A percentile compares a stretch with the other conserved stretches of the same genome.
phyloP scores from a whole-genome alignment of 2,113 vertebrate species.

The Salvator merianae region DNA sequence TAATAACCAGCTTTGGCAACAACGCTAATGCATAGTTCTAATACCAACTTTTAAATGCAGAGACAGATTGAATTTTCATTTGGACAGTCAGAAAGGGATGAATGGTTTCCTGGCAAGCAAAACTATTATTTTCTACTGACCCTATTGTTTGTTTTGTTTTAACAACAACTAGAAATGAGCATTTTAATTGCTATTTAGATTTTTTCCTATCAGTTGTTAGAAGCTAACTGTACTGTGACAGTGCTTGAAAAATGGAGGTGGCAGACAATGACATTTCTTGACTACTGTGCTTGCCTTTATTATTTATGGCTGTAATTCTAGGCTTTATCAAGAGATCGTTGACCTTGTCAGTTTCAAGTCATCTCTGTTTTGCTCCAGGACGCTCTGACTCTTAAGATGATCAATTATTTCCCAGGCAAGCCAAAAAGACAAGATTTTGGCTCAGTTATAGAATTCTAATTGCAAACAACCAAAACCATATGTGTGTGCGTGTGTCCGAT shows the following conservation, averaged over 20 bases:
- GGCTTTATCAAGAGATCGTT: constrained; percentile 46
- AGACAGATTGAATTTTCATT: not conserved
- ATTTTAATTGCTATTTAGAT: constrained; percentile 22
- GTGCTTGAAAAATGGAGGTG: not conserved
- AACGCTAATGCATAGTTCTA: not conserved
- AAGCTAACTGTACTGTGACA: constrained; percentile 26
- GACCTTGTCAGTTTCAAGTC: constrained; percentile 36
- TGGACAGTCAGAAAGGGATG: not conserved
- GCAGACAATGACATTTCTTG: not conserved
- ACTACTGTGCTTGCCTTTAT: constrained; percentile 18
- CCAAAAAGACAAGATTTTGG: constrained; percentile 43
- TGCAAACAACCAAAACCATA: not conserved
- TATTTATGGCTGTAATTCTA: constrained; percentile 20
- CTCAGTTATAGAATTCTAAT: constrained; percentile 35
- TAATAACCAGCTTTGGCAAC: not conserved
- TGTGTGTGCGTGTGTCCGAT: not conserved
- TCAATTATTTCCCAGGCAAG: constrained; percentile 34
- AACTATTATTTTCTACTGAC: constrained; percentile 18
- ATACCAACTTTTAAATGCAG: not conserved
- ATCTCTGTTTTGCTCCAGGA: not conserved
- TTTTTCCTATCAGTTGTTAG: not conserved
- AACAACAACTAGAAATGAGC: not conserved
- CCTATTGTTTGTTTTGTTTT: not conserved
- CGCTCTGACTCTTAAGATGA: constrained; percentile 3
- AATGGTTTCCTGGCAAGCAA: not conserved